Evolutionary conservation across 2,797 vertebrate species (phyloP).

Genomic region (Streptopelia turtur): DNA sequence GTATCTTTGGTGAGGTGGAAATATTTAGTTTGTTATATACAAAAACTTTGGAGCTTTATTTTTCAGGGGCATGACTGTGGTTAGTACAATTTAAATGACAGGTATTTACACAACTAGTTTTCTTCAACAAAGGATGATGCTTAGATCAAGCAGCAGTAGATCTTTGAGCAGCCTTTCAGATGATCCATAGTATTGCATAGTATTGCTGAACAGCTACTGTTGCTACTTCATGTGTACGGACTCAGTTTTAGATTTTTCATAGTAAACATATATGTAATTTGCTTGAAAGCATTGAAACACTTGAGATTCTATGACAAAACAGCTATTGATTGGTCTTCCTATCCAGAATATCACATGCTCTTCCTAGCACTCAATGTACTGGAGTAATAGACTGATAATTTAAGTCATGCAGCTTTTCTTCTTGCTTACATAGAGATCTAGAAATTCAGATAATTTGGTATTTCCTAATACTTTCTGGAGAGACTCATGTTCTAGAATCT

Average conservation of each 20-base stretch:
- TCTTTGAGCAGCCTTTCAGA: not conserved
- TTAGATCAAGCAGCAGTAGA: not conserved
- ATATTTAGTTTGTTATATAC: not conserved
- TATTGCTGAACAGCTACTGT: not conserved
- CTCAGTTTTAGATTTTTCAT: not conserved
- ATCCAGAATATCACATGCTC: not conserved
- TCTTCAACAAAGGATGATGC: not conserved
- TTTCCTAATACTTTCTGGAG: not conserved
- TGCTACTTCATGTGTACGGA: not conserved
- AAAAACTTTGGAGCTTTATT: not conserved
- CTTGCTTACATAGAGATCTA: not conserved
- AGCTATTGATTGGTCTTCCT: not conserved
- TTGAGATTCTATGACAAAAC: not conserved
- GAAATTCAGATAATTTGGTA: not conserved
- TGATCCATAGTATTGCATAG: not conserved
- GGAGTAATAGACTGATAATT: not conserved
- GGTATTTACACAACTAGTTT: not conserved
- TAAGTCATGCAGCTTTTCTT: not conserved
- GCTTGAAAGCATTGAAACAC: not conserved
- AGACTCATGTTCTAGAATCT: not conserved
- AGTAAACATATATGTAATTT: not conserved
- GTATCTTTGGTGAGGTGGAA: not conserved
- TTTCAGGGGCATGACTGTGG: not conserved
- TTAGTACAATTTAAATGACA: not conserved
- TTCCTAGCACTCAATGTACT: not conserved